Evolutionary conservation across 2,113 vertebrate genomes (phyloP), one percentile per base, ranked within the genome.

Genomic region (Pseudolaguvia tuberculata): DNA sequence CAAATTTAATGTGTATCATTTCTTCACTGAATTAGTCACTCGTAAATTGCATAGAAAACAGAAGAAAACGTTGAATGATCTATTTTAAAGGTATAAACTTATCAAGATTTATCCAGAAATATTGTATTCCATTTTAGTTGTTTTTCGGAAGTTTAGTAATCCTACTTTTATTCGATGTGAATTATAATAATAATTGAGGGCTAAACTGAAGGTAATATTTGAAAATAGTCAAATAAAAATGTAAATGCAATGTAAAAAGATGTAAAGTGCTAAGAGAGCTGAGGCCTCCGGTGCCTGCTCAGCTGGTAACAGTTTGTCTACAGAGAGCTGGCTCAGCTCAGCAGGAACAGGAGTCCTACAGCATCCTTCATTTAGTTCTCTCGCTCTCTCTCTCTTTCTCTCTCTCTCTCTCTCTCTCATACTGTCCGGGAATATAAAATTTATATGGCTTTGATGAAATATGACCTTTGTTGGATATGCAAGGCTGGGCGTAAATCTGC

Each of bases 241-340:
- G n/a, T n/a, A n/a, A n/a, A n/a, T n/a, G 5, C 12, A 17, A n/a
- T 2, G 61, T 23, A 47, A 45, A 65, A 45, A 25, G 62, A 67
- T 23, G 20, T 18, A 10, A 15, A 7, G 15, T 23, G 35, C 52
- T 35, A 2, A 0, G 29, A 58, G 88, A 89, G 86, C 85, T 86
- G 78, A 79, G 83, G 84, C 86, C 90, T 91, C 90, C 88, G 69
- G 91, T 92, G 90, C 91, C 91, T 92, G 91, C 91, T 92, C 84
- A 91, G 91, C 91, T 92, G 91, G 91, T 92, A 91, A 91, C 91
- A 91, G 91, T 92, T 87, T 90, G 84, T 84, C 12, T 74, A 73
- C 79, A 80, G 75, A 88, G 85, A 87, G 88, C 91, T 92, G 91
- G 91, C 91, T 92, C 91, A 92, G 91, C 92, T 92, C 91, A 92